Evolutionary conservation across 2,113 vertebrate species (phyloP), one percentile per base, ranked within the genome.

Genomic region (Numida meleagris): DNA sequence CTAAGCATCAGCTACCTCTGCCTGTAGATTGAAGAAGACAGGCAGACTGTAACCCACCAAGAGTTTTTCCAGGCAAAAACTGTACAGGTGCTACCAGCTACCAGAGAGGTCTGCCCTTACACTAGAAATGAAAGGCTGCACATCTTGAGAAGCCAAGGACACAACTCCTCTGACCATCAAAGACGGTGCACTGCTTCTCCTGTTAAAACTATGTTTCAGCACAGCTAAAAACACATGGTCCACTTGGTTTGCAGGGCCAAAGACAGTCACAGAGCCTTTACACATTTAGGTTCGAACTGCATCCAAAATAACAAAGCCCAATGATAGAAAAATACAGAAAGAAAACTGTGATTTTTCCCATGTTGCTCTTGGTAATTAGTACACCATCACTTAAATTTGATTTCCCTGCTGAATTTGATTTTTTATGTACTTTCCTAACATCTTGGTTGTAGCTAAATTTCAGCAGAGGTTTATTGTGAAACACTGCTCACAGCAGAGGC

Each of bases 1-100:
- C 87, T 43, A 43, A 95, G 91, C 91, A 88, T 89, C 91, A 91
- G 86, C 50, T 65, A 31, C 91, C 71, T 88, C 71, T 80, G 87
- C 65, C 73, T 72, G 82, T 10, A 59, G 61, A 43, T 0, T 59
- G 78, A 42, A 14, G 51, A 34, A 29, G 78, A 19, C 14, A 50
- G 33, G 51, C 57, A 93, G 86, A 51, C 63, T 80, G 42, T 4
- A 77, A 77, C 43, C 46, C 61, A 94, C 43, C 61, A 38, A 78
- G 80, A 87, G 57, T 57, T n/a, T 43, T 42, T 43, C 11, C 79
- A 90, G 36, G 51, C 42, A 16, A 79, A 85, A 85, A 42, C 45
- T 79, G 42, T 57, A 71, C 5, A 36, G 75, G 24, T 68, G 40
- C 4, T 3, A 21, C 55, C 5, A 74, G 63, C 58, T 65, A 66